Conservation (phyloP, 2,113 vertebrate species). For the Apteryx owenii region DNA sequence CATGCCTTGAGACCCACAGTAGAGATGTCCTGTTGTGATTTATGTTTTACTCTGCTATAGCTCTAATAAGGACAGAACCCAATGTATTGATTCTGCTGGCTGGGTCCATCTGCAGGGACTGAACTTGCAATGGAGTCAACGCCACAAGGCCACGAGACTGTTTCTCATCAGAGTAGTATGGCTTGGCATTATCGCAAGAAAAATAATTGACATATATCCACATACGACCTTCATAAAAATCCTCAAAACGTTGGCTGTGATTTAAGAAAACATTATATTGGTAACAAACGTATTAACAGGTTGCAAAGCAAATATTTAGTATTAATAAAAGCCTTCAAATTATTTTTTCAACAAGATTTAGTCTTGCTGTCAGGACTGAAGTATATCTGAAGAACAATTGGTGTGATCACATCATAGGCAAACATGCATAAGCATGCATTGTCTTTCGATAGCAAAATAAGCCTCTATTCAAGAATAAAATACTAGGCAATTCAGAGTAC, state of each 20-base stretch:
- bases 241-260: accelerated
- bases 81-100: accelerated
- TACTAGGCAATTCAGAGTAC: background rate
- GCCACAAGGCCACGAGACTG: background rate
- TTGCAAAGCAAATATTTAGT: conserved; percentile 50
- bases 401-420: conserved; percentile 47
- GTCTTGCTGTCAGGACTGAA: conserved; percentile 25
- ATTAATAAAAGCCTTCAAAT: conserved; percentile 44
- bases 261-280: background rate
- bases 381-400: conserved; percentile 36
- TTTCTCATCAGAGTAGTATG: accelerated
- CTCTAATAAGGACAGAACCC: background rate
- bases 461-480: background rate
- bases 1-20: background rate
- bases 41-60: background rate
- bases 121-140: background rate
- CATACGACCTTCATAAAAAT: background rate
- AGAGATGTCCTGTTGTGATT: background rate
- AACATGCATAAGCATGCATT: background rate
- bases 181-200: accelerated
- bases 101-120: background rate
- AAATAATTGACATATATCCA: background rate
- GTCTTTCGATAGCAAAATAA: background rate
- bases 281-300: background rate
- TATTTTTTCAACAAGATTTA: conserved; percentile 21